Percentiles rank a stretch among this genome's conserved stretches.
These are phyloP conservation scores for Phrixothrix hirtus DNA, from an alignment of 2,888 invertebrate genomes.

Conservation along the genomic window DNA sequence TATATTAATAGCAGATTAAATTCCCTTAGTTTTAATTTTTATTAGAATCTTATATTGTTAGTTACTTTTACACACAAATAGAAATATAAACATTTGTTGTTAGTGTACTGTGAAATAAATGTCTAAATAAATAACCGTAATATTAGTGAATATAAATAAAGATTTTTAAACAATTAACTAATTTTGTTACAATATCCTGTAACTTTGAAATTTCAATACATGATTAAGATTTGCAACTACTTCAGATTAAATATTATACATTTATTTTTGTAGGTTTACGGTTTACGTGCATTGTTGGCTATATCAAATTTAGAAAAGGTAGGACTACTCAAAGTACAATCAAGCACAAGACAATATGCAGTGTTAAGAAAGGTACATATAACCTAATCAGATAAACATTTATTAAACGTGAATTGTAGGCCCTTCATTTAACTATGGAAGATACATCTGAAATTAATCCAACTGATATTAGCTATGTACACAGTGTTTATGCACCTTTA, in stretches of 20 bases:
- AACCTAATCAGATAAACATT: neutral
- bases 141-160: too few species aligned
- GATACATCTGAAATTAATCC: slow-evolving; percentile 83
- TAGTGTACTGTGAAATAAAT: too few species aligned
- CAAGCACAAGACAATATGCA: slow-evolving; percentile 72
- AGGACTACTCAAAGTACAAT: slow-evolving; percentile 77
- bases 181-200: too few species aligned
- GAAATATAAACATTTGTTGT: too few species aligned
- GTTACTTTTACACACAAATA: too few species aligned
- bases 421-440: slow-evolving; percentile 83
- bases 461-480: slow-evolving; percentile 88
- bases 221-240: too few species aligned
- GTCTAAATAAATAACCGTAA: too few species aligned
- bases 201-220: too few species aligned
- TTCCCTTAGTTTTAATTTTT: too few species aligned
- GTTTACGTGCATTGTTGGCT: slow-evolving; percentile 79
- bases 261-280: slow-evolving; percentile 73
- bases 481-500: slow-evolving; percentile 92
- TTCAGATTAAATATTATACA: neutral
- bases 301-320: slow-evolving; percentile 86
- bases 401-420: slow-evolving; percentile 51
- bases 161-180: too few species aligned
- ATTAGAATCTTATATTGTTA: too few species aligned
- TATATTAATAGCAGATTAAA: too few species aligned
- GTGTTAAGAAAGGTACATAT: slow-evolving; percentile 70